These are phyloP conservation scores for Orthosia gothica DNA, from an alignment of 2,888 invertebrate species.

Conservation along the genomic window DNA sequence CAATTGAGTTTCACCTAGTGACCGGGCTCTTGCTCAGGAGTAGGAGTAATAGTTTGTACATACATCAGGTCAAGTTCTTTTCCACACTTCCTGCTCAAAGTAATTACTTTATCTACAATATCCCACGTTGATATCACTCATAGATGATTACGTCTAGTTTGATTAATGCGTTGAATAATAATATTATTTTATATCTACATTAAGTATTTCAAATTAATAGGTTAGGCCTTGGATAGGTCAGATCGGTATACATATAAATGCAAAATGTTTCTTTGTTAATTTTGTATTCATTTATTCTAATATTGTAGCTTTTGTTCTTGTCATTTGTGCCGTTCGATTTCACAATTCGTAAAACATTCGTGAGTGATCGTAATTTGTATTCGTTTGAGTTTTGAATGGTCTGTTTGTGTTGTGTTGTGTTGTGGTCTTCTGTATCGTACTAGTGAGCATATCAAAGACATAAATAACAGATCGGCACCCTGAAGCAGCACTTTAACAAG, in stretches of 20 bases:
- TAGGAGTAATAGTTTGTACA: constrained; percentile 21
- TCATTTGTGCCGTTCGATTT: constrained; percentile 33
- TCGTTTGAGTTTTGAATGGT: constrained; percentile 25
- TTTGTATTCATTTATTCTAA: constrained; percentile 38
- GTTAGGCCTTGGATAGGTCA: constrained; percentile 62
- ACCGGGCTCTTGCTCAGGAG: constrained; percentile 3
- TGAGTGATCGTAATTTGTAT: constrained; percentile 21
- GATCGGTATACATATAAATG: constrained; percentile 30
- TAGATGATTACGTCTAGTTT: constrained; percentile 50
- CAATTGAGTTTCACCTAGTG: constrained; percentile 45
- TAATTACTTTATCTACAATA: constrained; percentile 46
- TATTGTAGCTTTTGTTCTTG: constrained; percentile 27
- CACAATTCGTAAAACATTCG: constrained; percentile 22
- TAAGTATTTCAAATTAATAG: constrained; percentile 55
- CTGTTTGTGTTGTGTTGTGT: constrained; percentile 3
- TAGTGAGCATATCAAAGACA: constrained; percentile 47
- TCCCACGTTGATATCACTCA: constrained; percentile 47
- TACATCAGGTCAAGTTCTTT: constrained; percentile 32
- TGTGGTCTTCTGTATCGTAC: constrained; percentile 13
- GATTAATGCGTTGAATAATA: constrained; percentile 59
- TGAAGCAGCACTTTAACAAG: constrained; percentile 72
- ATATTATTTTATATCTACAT: constrained; percentile 44
- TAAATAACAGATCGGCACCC: constrained; percentile 68
- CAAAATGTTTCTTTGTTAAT: constrained; percentile 30
- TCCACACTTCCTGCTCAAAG: constrained; percentile 51